Percentiles rank a stretch among this genome's conserved stretches.
Conservation (phyloP, 53 echinoderm and acorn worm genomes). For the Apostichopus leukothele region DNA sequence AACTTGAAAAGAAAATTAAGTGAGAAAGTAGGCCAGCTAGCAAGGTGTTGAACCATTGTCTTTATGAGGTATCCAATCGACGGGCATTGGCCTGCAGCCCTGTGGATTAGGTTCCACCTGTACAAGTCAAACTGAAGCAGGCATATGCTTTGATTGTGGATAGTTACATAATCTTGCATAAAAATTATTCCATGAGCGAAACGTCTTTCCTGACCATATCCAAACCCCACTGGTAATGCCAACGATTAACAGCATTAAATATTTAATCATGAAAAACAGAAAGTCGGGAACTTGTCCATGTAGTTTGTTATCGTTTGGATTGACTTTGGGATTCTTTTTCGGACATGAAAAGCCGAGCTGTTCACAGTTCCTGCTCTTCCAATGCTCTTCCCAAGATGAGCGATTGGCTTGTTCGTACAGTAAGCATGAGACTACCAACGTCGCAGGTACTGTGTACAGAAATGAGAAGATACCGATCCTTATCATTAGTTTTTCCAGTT, state of each 20-base stretch:
- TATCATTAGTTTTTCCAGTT: slow-evolving; percentile 99
- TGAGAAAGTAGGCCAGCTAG: neutral
- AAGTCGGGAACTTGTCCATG: slow-evolving; percentile 71
- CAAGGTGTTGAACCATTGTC: neutral
- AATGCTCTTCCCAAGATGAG: slow-evolving; percentile 71
- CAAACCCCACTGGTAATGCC: slow-evolving; percentile 99
- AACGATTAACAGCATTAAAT: slow-evolving; percentile 95
- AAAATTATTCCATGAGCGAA: slow-evolving; percentile 93
- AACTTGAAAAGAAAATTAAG: neutral
- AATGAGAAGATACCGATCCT: slow-evolving; percentile 96
- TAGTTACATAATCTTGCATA: slow-evolving; percentile 78
- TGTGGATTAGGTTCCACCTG: neutral
- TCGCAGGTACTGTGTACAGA: slow-evolving; percentile 95
- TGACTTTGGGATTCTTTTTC: neutral
- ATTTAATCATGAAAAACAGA: slow-evolving; percentile 99
- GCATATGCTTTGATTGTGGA: slow-evolving; percentile 66
- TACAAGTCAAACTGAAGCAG: slow-evolving; percentile 66
- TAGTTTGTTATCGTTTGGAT: neutral
- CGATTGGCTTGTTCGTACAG: slow-evolving; percentile 92
- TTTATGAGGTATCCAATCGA: neutral
- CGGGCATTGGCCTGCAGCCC: neutral
- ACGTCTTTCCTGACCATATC: slow-evolving; percentile 98
- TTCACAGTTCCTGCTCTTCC: slow-evolving; percentile 63
- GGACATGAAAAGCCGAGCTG: slow-evolving; percentile 70
- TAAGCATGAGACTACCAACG: slow-evolving; percentile 91